Evolutionary conservation across 1,140 invertebrate species (phyloP), one percentile per base, ranked within the genome.

Genomic region (Contarinia nasturtii): DNA sequence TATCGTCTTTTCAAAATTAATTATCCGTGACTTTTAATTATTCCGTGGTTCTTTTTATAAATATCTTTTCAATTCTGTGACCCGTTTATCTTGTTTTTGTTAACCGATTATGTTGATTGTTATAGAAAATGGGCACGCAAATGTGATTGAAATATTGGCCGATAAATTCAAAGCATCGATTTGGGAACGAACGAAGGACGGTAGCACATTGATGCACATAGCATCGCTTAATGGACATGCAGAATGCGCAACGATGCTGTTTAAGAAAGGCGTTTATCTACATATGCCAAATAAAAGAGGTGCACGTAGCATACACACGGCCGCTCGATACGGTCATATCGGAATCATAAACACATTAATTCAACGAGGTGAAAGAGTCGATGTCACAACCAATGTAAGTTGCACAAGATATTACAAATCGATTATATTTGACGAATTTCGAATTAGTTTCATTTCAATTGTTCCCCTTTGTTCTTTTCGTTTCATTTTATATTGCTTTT

Each of bases 281-380:
- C 90, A 97, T 58, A 98, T 98, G 93, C 94, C 95, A 50, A 98
- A 98, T 67, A 98, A 98, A 79, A 78, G 83, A 53, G 89, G 89
- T 36, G 88, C 87, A 0, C 70, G 88, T 41, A 89, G 86, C 58
- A 89, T 94, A 51, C 90, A 94, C 63, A 92, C 88, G 0, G 90
- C 90, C 2, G 88, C 89, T 1, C 72, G 78, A 53, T 86, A 87
- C 53, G 95, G 95, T 0, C 94, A 98, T 57, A 90, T 93, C 2
- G 87, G 91, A 7, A 96, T 99, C 52, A 96, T 98, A 51, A 94
- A 92, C 61, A 91, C 92, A 1, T 67, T 98, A 10, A 66, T 99
- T 14, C 82, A 90, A 58, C 90, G 94, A 67, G 94, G 94, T 44
- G 94, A 97, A 65, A 84, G 86, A 64, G 93, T 98, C 0, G 91